Conservation (phyloP, 2,888 invertebrate species). For the Eupithecia vulgata region DNA sequence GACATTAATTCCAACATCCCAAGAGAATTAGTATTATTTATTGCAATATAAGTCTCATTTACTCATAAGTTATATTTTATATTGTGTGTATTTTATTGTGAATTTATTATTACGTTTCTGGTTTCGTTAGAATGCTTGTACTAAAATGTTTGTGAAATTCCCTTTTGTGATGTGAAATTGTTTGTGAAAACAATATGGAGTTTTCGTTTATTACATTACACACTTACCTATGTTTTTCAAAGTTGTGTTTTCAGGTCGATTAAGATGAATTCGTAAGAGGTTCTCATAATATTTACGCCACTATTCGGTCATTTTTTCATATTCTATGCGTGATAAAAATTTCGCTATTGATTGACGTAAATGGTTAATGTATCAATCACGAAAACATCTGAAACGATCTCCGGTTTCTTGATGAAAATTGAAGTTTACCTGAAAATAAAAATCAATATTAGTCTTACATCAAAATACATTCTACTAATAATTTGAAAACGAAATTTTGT, state of each 20-base stretch:
- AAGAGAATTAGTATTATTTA: constrained; percentile 35
- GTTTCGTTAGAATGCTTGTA: not conserved
- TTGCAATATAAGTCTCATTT: constrained; percentile 27
- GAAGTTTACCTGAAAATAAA: not conserved
- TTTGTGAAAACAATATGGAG: not conserved
- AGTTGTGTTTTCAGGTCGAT: not conserved
- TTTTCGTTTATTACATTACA: not conserved
- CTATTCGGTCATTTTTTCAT: not conserved
- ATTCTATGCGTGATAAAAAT: not conserved
- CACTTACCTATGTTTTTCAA: not conserved
- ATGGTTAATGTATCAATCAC: not conserved
- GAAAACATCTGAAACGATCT: not conserved
- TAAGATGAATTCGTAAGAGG: not conserved
- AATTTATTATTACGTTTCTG: constrained; percentile 9
- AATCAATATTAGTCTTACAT: not conserved
- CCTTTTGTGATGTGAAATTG: constrained; percentile 1
- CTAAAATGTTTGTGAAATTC: constrained; percentile 5
- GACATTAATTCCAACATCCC: constrained; percentile 46
- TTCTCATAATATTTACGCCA: not conserved
- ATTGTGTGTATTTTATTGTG: constrained; percentile 21
- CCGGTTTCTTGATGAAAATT: not conserved
- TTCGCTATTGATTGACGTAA: not conserved
- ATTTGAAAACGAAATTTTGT: not conserved
- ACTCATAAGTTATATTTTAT: constrained; percentile 18
- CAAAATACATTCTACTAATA: not conserved